Evolutionary conservation across 2,797 vertebrate genomes (phyloP), one percentile per base, ranked within the genome.

Genomic region (Margarornis squamiger): DNA sequence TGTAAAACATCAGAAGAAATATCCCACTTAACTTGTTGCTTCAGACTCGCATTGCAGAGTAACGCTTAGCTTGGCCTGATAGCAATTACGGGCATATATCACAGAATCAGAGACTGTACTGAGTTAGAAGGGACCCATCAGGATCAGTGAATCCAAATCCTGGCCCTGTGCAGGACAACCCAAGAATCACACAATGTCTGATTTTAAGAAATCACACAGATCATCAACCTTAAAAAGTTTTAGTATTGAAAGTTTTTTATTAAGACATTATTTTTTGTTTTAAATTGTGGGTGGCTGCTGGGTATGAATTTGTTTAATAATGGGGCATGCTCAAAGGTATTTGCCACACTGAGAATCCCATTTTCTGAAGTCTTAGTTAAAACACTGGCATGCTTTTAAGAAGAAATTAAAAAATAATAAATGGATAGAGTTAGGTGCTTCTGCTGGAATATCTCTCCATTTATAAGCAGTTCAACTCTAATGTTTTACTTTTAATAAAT

Each of bases 1-100:
- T 95, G 83, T 77, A 89, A 94, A 94, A 66, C 15, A 93, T 93
- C 72, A 92, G 59, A 83, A 82, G 41, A 87, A 85, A 86, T 43
- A 85, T 81, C 27, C 52, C 30, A 62, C 76, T 82, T 66, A 57
- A 46, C 21, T 73, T 83, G 45, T 19, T 2, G 12, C 63, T 86
- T 82, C 76, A 78, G 65, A 85, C 45, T 55, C 32, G 82, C 39
- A 51, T 17, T 48, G 39, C 39, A 80, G 61, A 84, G n/a, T 39
- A 80, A 76, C 29, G 36, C 65, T 61, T 79, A 71, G 58, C 24
- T 79, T 89, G 79, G 30, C 30, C 71, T 82, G 73, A 78, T 5
- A 62, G 23, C 55, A 71, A 20, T 70, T 71, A 55, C 3, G 29
- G 43, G 5, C 21, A 34, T 85, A 23, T 30, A 58, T 39, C 51